Evolutionary conservation across 1,140 invertebrate species (phyloP), one percentile per base, ranked within the genome.

Genomic region (Zeugodacus cucurbitae): DNA sequence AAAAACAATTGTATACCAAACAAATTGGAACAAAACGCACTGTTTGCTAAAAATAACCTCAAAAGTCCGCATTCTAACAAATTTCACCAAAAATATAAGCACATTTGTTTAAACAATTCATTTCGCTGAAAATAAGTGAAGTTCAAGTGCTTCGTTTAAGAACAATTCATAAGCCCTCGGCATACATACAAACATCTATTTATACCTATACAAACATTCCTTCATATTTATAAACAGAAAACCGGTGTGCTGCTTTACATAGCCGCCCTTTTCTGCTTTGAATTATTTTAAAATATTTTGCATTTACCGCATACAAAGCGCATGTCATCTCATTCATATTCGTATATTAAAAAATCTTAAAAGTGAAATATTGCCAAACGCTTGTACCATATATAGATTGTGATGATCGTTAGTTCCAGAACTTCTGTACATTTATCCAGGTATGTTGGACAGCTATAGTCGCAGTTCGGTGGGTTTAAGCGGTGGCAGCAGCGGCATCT

Each of bases 381-480:
- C 74, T 48, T 82, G 2, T 82, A 48, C 41, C 22, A 37, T 82
- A 82, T 74, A 57, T 88, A 88, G 88, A 59, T 87, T 48, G 10
- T 87, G 59, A 74, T 86, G 64, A 88, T 89, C 89, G 88, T 89
- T 89, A 90, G 89, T 78, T 57, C 87, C 88, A 90, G 89, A 89
- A 88, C 32, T 89, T 88, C 89, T 90, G 32, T 89, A 85, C 89
- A 87, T 90, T 89, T 90, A 87, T 87, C 87, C 89, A 89, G 89
- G 89, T 74, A 88, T 90, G 86, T 62, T 89, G 41, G 89, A 90
- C 89, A 90, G 87, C 54, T 89, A 89, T 85, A 88, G 87, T 58
- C 88, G 89, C 32, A 87, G 78, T 89, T 87, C 88, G 14, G 86
- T 58, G 59, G 57, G 57, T 54, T 74, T 82, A 41, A 87, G 86